These are phyloP conservation scores for Gymnopithys bicolor DNA, from an alignment of 2,797 vertebrate genomes.

Conservation along the genomic window DNA sequence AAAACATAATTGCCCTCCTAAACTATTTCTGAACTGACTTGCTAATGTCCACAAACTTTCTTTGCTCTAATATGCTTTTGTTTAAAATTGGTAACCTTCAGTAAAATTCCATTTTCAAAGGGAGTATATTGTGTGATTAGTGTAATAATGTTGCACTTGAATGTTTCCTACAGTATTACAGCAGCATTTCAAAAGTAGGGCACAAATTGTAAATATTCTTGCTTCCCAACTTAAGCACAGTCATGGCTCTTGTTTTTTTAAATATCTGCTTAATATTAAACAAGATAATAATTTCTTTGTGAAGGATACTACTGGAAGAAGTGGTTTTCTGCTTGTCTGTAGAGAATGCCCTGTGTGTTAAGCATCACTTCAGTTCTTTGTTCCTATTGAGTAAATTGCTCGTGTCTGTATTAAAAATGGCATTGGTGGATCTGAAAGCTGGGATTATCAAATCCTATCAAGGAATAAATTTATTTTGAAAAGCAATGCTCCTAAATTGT, in stretches of 20 bases:
- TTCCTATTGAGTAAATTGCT: slow-evolving; percentile 20
- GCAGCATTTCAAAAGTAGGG: not conserved
- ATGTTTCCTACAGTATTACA: not conserved
- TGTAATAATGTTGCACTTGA: not conserved
- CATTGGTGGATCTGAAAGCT: not conserved
- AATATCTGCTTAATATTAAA: not conserved
- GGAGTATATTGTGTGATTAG: not conserved
- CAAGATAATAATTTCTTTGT: not conserved
- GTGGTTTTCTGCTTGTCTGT: not conserved
- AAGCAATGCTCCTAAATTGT: not conserved
- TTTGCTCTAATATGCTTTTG: slow-evolving; percentile 31
- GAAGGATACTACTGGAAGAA: not conserved
- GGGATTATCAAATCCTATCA: not conserved
- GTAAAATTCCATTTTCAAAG: not conserved
- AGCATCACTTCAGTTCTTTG: not conserved
- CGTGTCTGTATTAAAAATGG: slow-evolving; percentile 34
- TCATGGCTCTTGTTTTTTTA: not conserved
- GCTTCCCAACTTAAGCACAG: not conserved
- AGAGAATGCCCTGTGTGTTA: not conserved
- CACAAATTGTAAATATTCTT: not conserved
- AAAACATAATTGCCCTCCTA: slow-evolving; percentile 65
- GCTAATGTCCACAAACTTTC: slow-evolving; percentile 56
- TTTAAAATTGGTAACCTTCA: slow-evolving; percentile 29
- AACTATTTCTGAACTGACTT: slow-evolving; percentile 56
- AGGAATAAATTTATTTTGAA: not conserved